A percentile compares a stretch with the other conserved stretches of the same genome.
Conservation (phyloP, 1,140 invertebrate genomes). For the Drosophila pruinosa region DNA sequence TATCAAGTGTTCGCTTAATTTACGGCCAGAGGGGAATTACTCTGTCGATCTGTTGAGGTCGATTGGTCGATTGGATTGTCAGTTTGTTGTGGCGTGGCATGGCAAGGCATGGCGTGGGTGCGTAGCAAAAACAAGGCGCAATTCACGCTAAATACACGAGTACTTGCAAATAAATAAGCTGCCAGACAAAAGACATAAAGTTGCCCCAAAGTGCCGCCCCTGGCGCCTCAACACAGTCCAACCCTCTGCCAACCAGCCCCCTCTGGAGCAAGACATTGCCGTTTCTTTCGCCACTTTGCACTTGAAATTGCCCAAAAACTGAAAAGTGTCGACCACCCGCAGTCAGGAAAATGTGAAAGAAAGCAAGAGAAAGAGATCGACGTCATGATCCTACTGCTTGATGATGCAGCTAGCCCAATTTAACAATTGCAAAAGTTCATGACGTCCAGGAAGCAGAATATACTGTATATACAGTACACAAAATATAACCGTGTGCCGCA, state of each 20-base stretch:
- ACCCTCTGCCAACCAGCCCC: not conserved
- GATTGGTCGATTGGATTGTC: not conserved
- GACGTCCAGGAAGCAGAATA: constrained; percentile 56
- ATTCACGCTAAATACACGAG: constrained; percentile 52
- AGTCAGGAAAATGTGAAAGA: not conserved
- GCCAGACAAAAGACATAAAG: constrained; percentile 47
- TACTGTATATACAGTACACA: too few species aligned
- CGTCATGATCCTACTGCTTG: constrained; percentile 34
- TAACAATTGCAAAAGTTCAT: constrained; percentile 29
- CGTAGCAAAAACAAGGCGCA: constrained; percentile 59
- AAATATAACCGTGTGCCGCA: constrained; percentile 26
- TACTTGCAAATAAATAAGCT: constrained; percentile 61
- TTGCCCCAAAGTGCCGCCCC: not conserved
- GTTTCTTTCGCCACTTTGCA: constrained; percentile 51
- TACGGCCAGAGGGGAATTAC: not conserved
- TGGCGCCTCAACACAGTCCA: not conserved
- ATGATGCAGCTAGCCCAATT: constrained; percentile 21
- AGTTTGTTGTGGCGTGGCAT: constrained; percentile 9
- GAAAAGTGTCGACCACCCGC: constrained; percentile 52
- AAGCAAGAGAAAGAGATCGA: constrained; percentile 25
- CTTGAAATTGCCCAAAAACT: constrained; percentile 32
- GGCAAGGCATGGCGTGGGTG: constrained; percentile 35
- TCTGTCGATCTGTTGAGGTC: constrained; percentile 15
- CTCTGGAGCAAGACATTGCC: not conserved
- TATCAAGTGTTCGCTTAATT: constrained; percentile 5